Evolutionary conservation across 2,888 invertebrate species (phyloP), one percentile per base, ranked within the genome.

Genomic region (Drosophila imparisetae): DNA sequence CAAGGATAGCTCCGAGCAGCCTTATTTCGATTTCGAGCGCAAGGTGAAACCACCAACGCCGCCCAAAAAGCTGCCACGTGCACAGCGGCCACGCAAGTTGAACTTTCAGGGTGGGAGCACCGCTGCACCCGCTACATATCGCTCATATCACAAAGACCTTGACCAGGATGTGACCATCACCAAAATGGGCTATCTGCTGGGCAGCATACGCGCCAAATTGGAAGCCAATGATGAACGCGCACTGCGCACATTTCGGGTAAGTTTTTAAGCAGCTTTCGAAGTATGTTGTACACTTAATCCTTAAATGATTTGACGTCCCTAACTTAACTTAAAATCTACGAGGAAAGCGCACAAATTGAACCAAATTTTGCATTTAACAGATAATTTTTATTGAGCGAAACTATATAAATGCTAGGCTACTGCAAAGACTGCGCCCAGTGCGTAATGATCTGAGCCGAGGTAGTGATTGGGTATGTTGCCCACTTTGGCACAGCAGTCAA

Each of bases 381-480:
- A 8, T 11, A 52, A 68, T 59, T 70, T 36, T 72, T 59, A 32
- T 18, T 24, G 10, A 18, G 6, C 27, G 13, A 36, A 34, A 11
- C 34, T 4, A 36, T 18, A 48, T 60, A 55, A 54, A 24, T 34
- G 45, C 55, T 81, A 88, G 10, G 71, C 61, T 45, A 91, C 62
- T 8, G 80, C 78, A 63, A 98, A 97, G 68, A 94, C 94, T 0
- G 96, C 96, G 2, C 95, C 95, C n/a, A 98, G 93, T 24, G 96
- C 95, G n/a, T 97, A 94, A 92, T 98, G 98, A 93, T 98, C 98
- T 0, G 98, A 98, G 0, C 96, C 96, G 61, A 95, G 94, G 2
- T 93, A 93, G 50, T 93, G 92, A 92, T 98, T 98, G 27, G 98
- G 98, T 83, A 98, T 95, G 11, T 91, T 91, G 2, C 93, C 95